Conservation (phyloP, 2,888 invertebrate genomes). For the Meganola albula region DNA sequence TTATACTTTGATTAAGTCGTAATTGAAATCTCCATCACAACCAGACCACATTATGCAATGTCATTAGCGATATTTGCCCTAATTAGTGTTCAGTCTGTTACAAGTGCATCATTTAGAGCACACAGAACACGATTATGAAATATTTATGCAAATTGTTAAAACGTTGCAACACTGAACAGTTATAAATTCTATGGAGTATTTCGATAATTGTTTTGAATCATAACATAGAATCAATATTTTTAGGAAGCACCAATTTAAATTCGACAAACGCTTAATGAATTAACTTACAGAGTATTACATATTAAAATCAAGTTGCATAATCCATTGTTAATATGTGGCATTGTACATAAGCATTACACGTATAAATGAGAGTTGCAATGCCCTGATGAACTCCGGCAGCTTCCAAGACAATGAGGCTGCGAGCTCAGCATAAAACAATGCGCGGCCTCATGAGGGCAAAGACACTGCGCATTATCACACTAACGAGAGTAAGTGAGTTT, state of each 20-base stretch:
- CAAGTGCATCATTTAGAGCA: slow-evolving; percentile 28
- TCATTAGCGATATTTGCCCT: slow-evolving; percentile 31
- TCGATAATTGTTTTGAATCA: too few relatives aligned
- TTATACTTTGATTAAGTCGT: too few relatives aligned
- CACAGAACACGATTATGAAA: slow-evolving; percentile 23
- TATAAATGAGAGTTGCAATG: slow-evolving; percentile 22
- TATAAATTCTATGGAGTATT: too few relatives aligned
- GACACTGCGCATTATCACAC: slow-evolving; percentile 58
- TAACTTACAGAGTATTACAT: too few relatives aligned
- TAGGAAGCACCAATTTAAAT: too few relatives aligned
- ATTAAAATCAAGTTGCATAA: too few relatives aligned
- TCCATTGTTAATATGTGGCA: slow-evolving; percentile 27
- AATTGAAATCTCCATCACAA: too few relatives aligned
- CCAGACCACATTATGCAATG: too few relatives aligned
- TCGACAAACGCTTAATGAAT: too few relatives aligned
- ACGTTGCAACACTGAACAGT: slow-evolving; percentile 24
- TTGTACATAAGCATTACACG: too few relatives aligned
- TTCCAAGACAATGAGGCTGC: slow-evolving; percentile 24
- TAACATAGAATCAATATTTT: too few relatives aligned
- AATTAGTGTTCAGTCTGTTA: slow-evolving; percentile 30
- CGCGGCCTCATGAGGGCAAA: slow-evolving; percentile 53
- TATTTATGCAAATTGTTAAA: slow-evolving; percentile 20
- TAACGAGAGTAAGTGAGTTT: slow-evolving; percentile 74
- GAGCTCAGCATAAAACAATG: slow-evolving; percentile 35
- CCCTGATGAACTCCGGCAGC: slow-evolving; percentile 19